Conservation (phyloP, 2,888 invertebrate species). For the Oconnorella tubifera region DNA sequence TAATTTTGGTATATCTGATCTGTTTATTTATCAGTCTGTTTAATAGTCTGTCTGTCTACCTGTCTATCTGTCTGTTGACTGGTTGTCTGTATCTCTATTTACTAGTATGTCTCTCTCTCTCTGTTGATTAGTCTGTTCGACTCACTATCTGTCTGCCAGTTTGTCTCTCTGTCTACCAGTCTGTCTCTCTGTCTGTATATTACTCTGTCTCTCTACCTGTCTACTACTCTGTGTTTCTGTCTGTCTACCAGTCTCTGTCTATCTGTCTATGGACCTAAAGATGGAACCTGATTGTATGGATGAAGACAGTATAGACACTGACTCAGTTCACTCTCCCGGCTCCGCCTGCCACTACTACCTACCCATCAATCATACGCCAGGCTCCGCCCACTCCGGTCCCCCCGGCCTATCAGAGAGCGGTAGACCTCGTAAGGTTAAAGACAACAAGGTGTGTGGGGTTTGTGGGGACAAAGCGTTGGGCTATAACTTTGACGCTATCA, state of each 20-base stretch:
- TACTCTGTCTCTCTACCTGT: not conserved
- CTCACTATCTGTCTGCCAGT: too few relatives aligned
- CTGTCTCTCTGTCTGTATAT: not conserved
- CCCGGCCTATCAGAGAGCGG: conserved; percentile 2
- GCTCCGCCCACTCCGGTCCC: not conserved
- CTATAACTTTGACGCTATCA: conserved; percentile 57
- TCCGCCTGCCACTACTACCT: not conserved
- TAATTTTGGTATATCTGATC: too few relatives aligned
- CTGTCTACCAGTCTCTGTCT: not conserved
- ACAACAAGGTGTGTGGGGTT: conserved; percentile 56
- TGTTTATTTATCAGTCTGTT: too few relatives aligned
- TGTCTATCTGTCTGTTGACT: too few relatives aligned
- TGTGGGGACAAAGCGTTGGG: conserved; percentile 56
- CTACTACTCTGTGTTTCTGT: not conserved
- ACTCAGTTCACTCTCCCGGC: conserved; percentile 4
- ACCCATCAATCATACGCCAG: not conserved
- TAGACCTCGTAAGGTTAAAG: conserved; percentile 50
- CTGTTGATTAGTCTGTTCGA: too few relatives aligned
- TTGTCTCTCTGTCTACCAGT: not conserved
- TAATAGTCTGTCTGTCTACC: too few relatives aligned
- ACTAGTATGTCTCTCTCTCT: too few relatives aligned
- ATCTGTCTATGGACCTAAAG: not conserved
- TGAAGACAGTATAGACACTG: conserved; percentile 1
- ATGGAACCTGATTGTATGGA: not conserved
- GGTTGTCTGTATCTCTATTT: too few relatives aligned